Base-by-base conservation (phyloP, 2,797 vertebrate species). In the Phalloptychus januarius region DNA sequence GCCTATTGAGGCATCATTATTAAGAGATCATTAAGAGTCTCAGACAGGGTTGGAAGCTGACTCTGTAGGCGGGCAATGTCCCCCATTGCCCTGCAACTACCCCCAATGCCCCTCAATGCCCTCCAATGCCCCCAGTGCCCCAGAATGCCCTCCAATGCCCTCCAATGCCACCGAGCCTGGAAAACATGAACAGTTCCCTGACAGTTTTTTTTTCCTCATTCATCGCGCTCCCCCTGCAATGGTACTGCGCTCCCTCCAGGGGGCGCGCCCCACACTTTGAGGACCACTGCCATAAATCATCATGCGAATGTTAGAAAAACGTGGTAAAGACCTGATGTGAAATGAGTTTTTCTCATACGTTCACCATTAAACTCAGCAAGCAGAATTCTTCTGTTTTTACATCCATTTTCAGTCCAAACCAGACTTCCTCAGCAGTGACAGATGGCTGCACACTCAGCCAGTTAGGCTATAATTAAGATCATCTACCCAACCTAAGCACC, bases 381-480 rank as follows among this genome's bases (percentile, higher is more conserved):
- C 36, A 73, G 71, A 40, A 73, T 54, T 38, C 48, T 69, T 65
- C 45, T 54, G 44, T 73, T 50, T 52, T 72, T 31, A 31, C 36
- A 72, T 36, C 28, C 71, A n/a, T 50, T n/a, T 40, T n/a, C 72
- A 82, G 72, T 76, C 81, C 44, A 36, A 46, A 80, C 10, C 65
- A 75, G 76, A 72, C 20, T 71, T 0, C 20, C 69, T 0, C 75
- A 28, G 63, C 67, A 77, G 69, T 79, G 46, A 67, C 85, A 86
- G 85, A 87, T 89, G 85, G 76, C 48, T 28, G 7, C 74, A 75
- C 75, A 70, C 72, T 63, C 76, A 69, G 18, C 18, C 78, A 76
- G 40, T 10, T 1, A 33, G 71, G 81, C 84, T 79, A 74, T 86
- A 86, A 86, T 91, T 85, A 86, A 87, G 87, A 76, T 83, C 76